phyloP scores from a whole-genome alignment of 92 coral and sea anemone genomes.

The Actinernus sp. region DNA sequence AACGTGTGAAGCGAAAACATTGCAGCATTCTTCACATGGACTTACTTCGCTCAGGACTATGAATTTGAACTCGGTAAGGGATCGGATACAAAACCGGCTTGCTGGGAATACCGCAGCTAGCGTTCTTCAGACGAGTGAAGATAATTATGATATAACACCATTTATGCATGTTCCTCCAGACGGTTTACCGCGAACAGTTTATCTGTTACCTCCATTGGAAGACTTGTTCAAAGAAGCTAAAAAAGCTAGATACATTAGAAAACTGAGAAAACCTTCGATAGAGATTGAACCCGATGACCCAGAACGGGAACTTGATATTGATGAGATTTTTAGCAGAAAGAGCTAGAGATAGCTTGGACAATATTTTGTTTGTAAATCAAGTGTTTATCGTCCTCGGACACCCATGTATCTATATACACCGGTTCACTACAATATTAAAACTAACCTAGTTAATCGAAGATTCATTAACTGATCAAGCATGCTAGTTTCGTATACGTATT shows the following conservation, averaged over 20 bases:
- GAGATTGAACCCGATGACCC: conserved; percentile 82
- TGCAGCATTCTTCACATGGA: no score
- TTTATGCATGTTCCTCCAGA: conserved; percentile 98
- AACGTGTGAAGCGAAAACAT: no score
- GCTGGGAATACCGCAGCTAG: conserved; percentile 14
- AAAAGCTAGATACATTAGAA: conserved; percentile 92
- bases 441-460: no score
- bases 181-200: conserved; percentile 90
- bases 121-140: conserved; percentile 22
- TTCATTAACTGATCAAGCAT: no score
- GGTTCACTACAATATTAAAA: no score
- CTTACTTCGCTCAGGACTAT: no score
- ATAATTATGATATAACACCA: conserved; percentile 60
- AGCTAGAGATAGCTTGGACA: no score
- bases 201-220: conserved; percentile 85
- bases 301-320: conserved; percentile 87
- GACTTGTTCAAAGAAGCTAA: conserved; percentile 88
- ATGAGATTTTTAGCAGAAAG: conserved; percentile 90
- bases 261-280: conserved; percentile 60
- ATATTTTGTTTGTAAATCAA: no score
- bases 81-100: conserved; percentile 74
- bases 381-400: neutral
- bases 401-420: no score
- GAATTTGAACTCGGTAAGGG: conserved; percentile 71
- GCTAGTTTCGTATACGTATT: no score